These are phyloP conservation scores for Protobothrops flavoviridis DNA, from an alignment of 2,113 vertebrate genomes.

Conservation along the genomic window DNA sequence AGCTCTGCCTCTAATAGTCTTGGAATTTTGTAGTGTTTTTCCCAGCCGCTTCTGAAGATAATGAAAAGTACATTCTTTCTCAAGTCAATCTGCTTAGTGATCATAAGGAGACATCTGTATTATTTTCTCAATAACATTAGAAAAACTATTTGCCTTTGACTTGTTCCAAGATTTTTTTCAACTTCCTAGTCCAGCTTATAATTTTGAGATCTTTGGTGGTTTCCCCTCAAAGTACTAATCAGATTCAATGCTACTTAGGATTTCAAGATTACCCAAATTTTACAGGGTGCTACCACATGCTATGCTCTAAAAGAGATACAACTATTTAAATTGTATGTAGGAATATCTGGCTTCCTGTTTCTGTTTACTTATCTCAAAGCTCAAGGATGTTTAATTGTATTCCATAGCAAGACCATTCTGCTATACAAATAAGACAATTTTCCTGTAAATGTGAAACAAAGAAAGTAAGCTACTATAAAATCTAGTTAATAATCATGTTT, in stretches of 20 bases:
- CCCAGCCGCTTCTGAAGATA: background rate
- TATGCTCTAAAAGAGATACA: background rate
- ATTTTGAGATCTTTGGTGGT: background rate
- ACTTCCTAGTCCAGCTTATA: background rate
- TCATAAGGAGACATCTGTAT: background rate
- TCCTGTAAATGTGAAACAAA: background rate
- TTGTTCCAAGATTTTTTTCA: background rate
- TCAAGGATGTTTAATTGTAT: background rate
- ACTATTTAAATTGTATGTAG: slow-evolving; percentile 33
- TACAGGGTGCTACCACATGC: background rate
- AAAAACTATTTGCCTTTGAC: background rate
- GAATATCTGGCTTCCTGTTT: background rate
- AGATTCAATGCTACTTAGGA: background rate
- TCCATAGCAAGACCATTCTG: slow-evolving; percentile 16
- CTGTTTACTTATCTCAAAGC: slow-evolving; percentile 6
- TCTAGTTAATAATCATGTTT: slow-evolving; percentile 36
- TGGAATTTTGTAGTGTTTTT: slow-evolving; percentile 15
- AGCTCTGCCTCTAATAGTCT: slow-evolving; percentile 28
- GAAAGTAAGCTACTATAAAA: slow-evolving; percentile 22
- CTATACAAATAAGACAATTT: slow-evolving; percentile 43
- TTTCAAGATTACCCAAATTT: background rate
- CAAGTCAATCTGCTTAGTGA: background rate
- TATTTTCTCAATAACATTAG: background rate
- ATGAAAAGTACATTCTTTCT: background rate
- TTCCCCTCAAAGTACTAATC: background rate